Evolutionary conservation across 2,888 invertebrate genomes (phyloP).

Genomic region (Chelonus formosanus): DNA sequence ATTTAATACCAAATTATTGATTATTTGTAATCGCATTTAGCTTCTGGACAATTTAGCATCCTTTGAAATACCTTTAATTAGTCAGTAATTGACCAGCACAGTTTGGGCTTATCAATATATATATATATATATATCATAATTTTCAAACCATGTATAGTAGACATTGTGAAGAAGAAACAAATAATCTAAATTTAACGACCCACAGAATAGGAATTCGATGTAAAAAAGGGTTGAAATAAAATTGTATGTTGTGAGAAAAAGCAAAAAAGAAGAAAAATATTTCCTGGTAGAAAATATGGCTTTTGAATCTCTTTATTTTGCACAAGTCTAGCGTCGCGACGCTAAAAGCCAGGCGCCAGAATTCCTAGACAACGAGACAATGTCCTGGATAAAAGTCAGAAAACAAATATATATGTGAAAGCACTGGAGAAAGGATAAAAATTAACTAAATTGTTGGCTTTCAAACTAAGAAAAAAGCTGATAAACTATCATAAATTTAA

Average conservation of each 20-base stretch:
- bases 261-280: constrained; percentile 35
- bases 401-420: neutral
- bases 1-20: too few relatives aligned
- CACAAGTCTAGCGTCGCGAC: constrained; percentile 44
- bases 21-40: neutral
- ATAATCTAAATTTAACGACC: constrained; percentile 43
- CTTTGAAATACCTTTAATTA: constrained; percentile 54
- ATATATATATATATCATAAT: constrained; percentile 24
- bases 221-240: constrained; percentile 19
- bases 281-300: too few relatives aligned
- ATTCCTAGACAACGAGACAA: constrained; percentile 58
- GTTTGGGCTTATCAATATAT: neutral
- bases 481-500: too few relatives aligned
- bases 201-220: too few relatives aligned
- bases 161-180: constrained; percentile 23
- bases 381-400: constrained; percentile 42
- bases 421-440: neutral
- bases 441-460: too few relatives aligned
- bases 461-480: too few relatives aligned
- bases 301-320: too few relatives aligned
- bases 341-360: constrained; percentile 49
- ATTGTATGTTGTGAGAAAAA: constrained; percentile 14
- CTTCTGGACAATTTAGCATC: constrained; percentile 18
- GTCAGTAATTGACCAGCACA: constrained; percentile 35
- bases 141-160: constrained; percentile 25